phyloP scores from a whole-genome alignment of 2,113 vertebrate species.

The Tor tambroides region DNA sequence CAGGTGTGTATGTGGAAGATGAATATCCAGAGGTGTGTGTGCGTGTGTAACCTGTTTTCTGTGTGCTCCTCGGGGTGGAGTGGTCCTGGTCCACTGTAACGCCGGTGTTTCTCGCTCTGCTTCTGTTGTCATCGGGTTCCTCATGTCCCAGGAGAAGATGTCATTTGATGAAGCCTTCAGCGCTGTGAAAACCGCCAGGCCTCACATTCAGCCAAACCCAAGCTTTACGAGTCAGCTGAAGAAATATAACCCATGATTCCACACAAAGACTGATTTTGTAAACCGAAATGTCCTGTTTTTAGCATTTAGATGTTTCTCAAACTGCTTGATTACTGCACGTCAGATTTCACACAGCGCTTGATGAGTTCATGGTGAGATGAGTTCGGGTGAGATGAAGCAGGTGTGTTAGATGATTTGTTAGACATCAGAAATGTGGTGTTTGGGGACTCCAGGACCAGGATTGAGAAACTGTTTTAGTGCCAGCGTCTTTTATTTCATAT shows the following conservation, averaged over 20 bases:
- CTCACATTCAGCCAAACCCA: constrained; percentile 84
- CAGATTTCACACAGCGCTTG: background rate
- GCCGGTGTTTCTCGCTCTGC: constrained; percentile 93
- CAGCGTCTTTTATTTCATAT: background rate
- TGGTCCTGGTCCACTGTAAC: constrained; percentile 94
- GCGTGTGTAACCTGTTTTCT: background rate
- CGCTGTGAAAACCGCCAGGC: constrained; percentile 85
- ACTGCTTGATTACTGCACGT: background rate
- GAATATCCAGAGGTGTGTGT: background rate
- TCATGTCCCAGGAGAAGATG: constrained; percentile 86
- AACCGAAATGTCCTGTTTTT: background rate
- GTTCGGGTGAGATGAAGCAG: background rate
- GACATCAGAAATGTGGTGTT: background rate
- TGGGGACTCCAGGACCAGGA: no score
- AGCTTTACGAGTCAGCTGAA: constrained; percentile 91
- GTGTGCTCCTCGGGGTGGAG: constrained; percentile 76
- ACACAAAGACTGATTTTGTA: background rate
- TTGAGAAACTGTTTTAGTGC: background rate
- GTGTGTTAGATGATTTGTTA: background rate
- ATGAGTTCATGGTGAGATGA: background rate
- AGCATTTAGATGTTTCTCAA: background rate
- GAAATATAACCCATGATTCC: constrained; percentile 75
- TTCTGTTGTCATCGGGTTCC: constrained; percentile 86
- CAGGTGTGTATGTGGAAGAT: constrained; percentile 66
- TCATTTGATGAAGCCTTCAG: constrained; percentile 84